These are phyloP conservation scores for Alviniconcha strummeri DNA, from an alignment of 2,888 invertebrate species.

Conservation along the genomic window DNA sequence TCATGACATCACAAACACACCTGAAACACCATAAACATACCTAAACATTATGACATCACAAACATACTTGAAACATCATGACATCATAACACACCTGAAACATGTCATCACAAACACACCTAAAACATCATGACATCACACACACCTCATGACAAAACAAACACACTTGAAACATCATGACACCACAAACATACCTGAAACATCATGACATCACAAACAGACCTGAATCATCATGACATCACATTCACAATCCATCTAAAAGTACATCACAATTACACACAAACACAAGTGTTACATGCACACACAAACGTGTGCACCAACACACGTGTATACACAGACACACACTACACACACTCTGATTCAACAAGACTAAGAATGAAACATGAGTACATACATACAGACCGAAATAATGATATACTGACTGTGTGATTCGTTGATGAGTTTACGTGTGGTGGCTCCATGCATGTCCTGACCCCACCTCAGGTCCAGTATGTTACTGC, in stretches of 20 bases:
- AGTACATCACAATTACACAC: not conserved
- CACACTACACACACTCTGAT: not conserved
- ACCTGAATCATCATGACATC: not conserved
- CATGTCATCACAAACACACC: not conserved
- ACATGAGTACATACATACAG: slow-evolving; percentile 3
- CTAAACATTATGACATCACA: not conserved
- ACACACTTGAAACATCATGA: slow-evolving; percentile 56
- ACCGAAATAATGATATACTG: slow-evolving; percentile 40
- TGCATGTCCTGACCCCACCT: slow-evolving; percentile 70
- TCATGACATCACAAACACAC: not conserved
- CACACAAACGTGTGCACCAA: no score
- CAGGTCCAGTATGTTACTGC: slow-evolving; percentile 51
- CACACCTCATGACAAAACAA: slow-evolving; percentile 40
- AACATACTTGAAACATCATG: no score
- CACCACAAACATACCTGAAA: not conserved
- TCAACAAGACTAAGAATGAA: no score
- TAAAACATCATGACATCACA: not conserved
- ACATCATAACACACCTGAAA: not conserved
- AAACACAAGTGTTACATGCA: not conserved
- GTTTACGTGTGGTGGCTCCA: slow-evolving; percentile 64
- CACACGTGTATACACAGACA: not conserved
- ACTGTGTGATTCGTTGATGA: slow-evolving; percentile 71
- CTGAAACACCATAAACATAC: not conserved
- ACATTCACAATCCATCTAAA: not conserved
- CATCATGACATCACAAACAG: not conserved